A percentile compares a stretch with the other conserved stretches of the same genome.
Conservation (phyloP, 1,140 invertebrate species). For the Euborellia annulipes region DNA sequence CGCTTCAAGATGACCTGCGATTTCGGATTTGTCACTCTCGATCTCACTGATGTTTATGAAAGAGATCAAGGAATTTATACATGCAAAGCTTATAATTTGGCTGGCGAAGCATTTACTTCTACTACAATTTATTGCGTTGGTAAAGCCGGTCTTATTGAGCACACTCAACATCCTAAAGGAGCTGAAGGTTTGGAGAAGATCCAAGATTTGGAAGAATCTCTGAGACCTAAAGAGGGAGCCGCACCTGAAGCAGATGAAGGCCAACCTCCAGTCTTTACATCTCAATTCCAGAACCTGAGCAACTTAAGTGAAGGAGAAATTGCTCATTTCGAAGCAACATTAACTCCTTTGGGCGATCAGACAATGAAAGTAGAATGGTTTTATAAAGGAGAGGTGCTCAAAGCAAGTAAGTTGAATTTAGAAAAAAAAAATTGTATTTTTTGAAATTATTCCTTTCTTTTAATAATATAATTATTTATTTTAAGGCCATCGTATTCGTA, state of each 20-base stretch:
- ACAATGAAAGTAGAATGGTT: constrained; percentile 97
- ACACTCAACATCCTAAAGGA: constrained; percentile 84
- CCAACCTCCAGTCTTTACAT: constrained; percentile 73
- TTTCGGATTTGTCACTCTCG: constrained; percentile 83
- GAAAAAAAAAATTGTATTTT: constrained; percentile 1
- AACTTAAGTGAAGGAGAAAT: constrained; percentile 80
- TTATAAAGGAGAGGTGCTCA: constrained; percentile 76
- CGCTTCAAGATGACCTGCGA: constrained; percentile 77
- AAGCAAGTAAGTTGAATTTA: constrained; percentile 62
- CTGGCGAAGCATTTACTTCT: constrained; percentile 81
- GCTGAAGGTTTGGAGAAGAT: constrained; percentile 80
- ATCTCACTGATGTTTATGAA: constrained; percentile 75
- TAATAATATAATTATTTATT: constrained; percentile 1
- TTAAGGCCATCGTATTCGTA: constrained; percentile 58
- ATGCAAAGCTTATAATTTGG: constrained; percentile 70
- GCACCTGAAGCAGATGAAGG: constrained; percentile 56
- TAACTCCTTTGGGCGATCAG: constrained; percentile 86
- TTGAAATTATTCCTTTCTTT: neutral
- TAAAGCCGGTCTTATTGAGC: constrained; percentile 70
- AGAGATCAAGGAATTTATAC: constrained; percentile 91
- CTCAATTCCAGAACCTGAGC: constrained; percentile 58
- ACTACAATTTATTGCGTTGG: constrained; percentile 63
- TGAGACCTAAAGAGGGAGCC: constrained; percentile 49
- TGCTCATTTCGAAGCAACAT: constrained; percentile 84
- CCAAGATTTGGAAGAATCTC: constrained; percentile 74